Evolutionary conservation across 2,113 vertebrate species (phyloP), one percentile per base, ranked within the genome.

Genomic region (Saguinus midas): DNA sequence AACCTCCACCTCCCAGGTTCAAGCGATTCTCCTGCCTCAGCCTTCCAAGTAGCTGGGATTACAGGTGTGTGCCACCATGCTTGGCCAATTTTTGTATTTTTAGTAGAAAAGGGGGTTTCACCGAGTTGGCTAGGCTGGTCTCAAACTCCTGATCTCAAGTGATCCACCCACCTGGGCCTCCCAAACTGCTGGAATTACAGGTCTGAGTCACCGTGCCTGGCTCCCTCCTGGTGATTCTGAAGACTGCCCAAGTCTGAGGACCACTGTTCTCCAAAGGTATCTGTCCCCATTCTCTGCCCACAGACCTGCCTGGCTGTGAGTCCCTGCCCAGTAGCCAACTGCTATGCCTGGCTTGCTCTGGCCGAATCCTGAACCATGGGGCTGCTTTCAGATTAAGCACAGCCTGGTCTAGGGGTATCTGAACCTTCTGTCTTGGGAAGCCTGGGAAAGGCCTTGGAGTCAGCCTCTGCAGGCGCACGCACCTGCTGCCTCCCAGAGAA

Each of bases 401-500:
- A 43, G 16, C 45, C 35, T 45, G 8, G 58, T 45, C 76, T 10
- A 5, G 32, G 16, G 1, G 50, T 6, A 21, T 91, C 78, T 13
- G 6, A 45, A 32, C 45, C 68, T 76, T 45, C n/a, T 5, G 12
- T 90, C 43, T 37, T 1, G 14, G 52, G 48, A 78, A 29, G 40
- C 4, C 76, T 43, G 21, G 48, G 1, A 10, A 50, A 45, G 50
- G 27, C 57, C 37, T 70, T 17, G 11, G 40, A 35, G 50, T 7
- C 40, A 5, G 85, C 43, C 48, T 58, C 45, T 27, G 35, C n/a
- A 12, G 13, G 27, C 37, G 12, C 50, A 29, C 43, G 43, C 66
- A 95, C 86, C 94, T 94, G 76, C 89, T 80, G 70, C 40, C 40
- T 52, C 52, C 27, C 40, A 2, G 35, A 29, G 79, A 79, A 52